Evolutionary conservation across 2,797 vertebrate genomes (phyloP).

Genomic region (Acanthiza pusilla): DNA sequence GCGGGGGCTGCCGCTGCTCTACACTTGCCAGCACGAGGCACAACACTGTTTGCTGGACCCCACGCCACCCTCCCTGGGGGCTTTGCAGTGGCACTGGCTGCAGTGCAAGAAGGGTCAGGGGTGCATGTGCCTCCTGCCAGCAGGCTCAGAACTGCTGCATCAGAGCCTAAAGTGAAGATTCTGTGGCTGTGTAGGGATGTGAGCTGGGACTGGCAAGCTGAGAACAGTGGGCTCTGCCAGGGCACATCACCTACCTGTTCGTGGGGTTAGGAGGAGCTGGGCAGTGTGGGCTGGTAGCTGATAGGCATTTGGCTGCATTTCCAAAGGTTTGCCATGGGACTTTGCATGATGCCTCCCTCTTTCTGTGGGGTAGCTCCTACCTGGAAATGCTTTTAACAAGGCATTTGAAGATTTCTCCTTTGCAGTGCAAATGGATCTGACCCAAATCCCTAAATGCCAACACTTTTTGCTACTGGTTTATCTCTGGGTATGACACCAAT

Average conservation of each 20-base stretch:
- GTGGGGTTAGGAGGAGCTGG: background rate
- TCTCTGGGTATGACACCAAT: background rate
- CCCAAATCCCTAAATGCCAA: background rate
- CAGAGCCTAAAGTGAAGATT: background rate
- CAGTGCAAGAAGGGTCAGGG: background rate
- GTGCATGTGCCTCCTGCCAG: accelerated
- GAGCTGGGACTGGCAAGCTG: background rate
- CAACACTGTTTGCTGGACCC: background rate
- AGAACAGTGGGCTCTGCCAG: background rate
- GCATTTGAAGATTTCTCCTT: background rate
- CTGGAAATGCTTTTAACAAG: background rate
- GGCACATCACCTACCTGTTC: accelerated
- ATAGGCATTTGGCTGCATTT: background rate
- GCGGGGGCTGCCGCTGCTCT: background rate
- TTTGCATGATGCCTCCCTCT: background rate
- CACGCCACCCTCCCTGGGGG: accelerated
- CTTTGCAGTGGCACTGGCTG: background rate
- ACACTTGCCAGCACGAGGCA: background rate
- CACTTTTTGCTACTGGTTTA: background rate
- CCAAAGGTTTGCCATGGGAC: background rate
- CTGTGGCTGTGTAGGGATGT: accelerated
- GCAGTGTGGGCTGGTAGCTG: background rate
- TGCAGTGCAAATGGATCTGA: background rate
- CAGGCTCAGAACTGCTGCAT: background rate
- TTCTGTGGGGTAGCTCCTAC: background rate